Evolutionary conservation across 1,140 invertebrate species (phyloP).

Genomic region (Microvelia longipes): DNA sequence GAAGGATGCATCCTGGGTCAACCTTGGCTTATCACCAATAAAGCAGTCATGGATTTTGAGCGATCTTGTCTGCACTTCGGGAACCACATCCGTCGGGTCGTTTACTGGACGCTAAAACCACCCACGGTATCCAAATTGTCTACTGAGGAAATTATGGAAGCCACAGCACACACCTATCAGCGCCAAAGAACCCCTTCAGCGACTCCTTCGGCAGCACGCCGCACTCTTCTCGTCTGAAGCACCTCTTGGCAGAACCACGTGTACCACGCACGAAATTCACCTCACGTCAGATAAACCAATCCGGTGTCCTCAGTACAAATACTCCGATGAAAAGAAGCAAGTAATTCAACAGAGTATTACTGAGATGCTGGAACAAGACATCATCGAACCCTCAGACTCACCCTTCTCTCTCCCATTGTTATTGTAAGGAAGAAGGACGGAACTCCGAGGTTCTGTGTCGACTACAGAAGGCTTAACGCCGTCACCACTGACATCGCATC

Average conservation of each 20-base stretch:
- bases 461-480: conserved; percentile 31
- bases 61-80: not conserved
- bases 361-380: conserved; percentile 23
- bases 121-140: not conserved
- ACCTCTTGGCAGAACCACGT: not conserved
- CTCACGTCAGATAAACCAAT: not conserved
- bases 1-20: not conserved
- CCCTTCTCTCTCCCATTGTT: conserved; percentile 34
- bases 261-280: not conserved
- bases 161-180: not conserved
- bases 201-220: not conserved
- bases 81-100: not conserved
- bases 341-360: conserved; percentile 16
- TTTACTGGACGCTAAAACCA: not conserved
- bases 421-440: conserved; percentile 37
- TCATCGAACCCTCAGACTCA: conserved; percentile 30
- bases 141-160: not conserved
- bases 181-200: not conserved
- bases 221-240: not conserved
- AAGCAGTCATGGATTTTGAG: not conserved
- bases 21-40: not conserved
- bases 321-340: not conserved
- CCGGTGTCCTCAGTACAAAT: not conserved
- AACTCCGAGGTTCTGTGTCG: conserved; percentile 31
- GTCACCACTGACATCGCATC: conserved; percentile 19